Percentiles rank a stretch among this genome's conserved stretches.
phyloP scores from a whole-genome alignment of 2,113 vertebrate genomes.

The Tragelaphus scriptus region DNA sequence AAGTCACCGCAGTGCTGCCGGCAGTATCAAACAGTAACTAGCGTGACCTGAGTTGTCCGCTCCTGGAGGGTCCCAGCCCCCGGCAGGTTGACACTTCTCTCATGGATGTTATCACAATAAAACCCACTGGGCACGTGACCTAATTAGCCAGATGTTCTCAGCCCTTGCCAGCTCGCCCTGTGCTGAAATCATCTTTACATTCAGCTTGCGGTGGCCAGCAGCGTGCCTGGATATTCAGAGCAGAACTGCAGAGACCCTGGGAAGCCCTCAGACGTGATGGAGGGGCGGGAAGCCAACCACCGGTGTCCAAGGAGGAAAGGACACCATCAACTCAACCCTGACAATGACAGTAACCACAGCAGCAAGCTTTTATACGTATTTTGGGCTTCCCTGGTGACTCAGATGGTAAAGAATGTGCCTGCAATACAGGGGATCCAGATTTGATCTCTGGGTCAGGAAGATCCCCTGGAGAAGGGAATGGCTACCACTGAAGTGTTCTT shows the following conservation, averaged over 20 bases:
- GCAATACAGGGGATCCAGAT: neutral
- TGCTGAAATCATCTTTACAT: neutral
- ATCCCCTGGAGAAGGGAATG: neutral
- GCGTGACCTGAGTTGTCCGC: neutral
- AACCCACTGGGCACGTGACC: neutral
- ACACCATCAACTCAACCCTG: neutral
- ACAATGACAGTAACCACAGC: neutral
- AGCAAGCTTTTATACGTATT: neutral
- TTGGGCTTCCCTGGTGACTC: neutral
- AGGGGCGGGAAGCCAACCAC: neutral
- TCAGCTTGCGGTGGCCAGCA: neutral
- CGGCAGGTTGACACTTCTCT: neutral
- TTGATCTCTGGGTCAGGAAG: neutral
- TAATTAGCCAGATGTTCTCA: neutral
- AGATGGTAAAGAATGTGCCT: neutral
- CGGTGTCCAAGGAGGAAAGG: neutral
- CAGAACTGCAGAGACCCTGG: neutral
- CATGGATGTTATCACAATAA: neutral
- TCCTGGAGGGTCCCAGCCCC: neutral
- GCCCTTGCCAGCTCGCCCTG: neutral
- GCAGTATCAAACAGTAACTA: neutral
- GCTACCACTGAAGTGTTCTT: neutral
- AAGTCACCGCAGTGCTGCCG: neutral
- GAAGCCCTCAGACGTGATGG: neutral
- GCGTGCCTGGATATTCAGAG: neutral